These are phyloP conservation scores for Scaptomyza flava DNA, from an alignment of 2,888 invertebrate genomes.

Conservation along the genomic window DNA sequence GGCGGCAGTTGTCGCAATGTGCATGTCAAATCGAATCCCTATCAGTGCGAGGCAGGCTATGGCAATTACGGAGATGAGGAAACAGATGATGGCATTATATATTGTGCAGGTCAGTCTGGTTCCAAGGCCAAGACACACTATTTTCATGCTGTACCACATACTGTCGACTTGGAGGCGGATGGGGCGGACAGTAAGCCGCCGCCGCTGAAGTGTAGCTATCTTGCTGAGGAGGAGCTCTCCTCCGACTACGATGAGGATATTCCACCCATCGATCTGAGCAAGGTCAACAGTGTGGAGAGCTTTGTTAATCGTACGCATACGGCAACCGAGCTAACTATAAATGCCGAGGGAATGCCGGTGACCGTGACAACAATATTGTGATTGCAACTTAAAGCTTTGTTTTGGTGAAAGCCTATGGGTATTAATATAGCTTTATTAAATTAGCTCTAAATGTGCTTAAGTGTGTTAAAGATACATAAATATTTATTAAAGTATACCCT, in stretches of 20 bases:
- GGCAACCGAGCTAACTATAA: constrained; percentile 78
- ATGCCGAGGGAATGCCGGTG: constrained; percentile 81
- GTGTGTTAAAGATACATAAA: background rate
- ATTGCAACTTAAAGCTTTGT: constrained; percentile 58
- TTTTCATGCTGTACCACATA: constrained; percentile 60
- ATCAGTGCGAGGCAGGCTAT: constrained; percentile 82
- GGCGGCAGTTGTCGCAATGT: constrained; percentile 82
- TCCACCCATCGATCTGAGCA: constrained; percentile 79
- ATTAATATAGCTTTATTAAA: constrained; percentile 7
- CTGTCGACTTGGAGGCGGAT: constrained; percentile 49
- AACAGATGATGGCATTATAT: constrained; percentile 81
- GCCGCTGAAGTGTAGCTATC: constrained; percentile 56
- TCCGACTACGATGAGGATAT: constrained; percentile 81
- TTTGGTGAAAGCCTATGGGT: constrained; percentile 1
- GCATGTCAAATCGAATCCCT: constrained; percentile 82
- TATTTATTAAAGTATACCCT: background rate
- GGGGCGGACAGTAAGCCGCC: constrained; percentile 27
- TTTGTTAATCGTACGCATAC: constrained; percentile 78
- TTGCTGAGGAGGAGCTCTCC: constrained; percentile 73
- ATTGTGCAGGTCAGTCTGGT: constrained; percentile 74
- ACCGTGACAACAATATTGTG: constrained; percentile 84
- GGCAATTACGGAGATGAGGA: constrained; percentile 80
- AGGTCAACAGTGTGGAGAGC: constrained; percentile 73
- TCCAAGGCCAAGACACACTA: constrained; percentile 65
- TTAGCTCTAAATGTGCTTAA: constrained; percentile 10